phyloP scores from a whole-genome alignment of 2,113 vertebrate species.

The Stegostoma tigrinum region DNA sequence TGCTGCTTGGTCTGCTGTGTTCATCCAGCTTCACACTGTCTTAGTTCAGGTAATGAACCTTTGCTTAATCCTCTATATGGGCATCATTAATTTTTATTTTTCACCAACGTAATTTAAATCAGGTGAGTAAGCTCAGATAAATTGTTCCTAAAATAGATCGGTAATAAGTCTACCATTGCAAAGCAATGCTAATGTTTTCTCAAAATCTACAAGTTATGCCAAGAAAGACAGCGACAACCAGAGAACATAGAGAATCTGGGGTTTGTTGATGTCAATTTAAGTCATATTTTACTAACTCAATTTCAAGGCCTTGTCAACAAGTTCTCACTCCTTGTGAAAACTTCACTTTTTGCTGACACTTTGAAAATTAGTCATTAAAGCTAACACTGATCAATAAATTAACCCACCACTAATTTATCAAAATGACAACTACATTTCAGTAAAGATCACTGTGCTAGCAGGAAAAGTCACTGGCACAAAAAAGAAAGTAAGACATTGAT shows the following conservation, averaged over 20 bases:
- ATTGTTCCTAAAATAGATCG: not conserved
- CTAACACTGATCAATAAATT: not conserved
- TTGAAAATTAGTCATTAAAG: not conserved
- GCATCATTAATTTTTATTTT: not conserved
- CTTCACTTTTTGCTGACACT: not conserved
- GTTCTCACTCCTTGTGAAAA: not conserved
- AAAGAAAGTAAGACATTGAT: not conserved
- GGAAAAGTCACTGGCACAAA: not conserved
- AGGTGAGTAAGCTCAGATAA: not conserved
- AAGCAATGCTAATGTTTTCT: not conserved
- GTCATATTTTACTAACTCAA: conserved; percentile 12
- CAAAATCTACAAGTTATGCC: not conserved
- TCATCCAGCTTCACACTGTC: too few relatives aligned
- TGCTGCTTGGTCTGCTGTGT: too few relatives aligned
- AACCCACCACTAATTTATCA: not conserved
- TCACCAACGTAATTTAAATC: not conserved
- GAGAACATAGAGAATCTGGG: not conserved
- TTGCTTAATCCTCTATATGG: too few relatives aligned
- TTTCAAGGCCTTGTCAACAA: not conserved
- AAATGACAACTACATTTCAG: not conserved
- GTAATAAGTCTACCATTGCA: not conserved
- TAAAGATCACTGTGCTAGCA: not conserved
- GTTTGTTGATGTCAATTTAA: not conserved
- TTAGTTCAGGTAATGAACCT: not conserved
- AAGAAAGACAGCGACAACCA: not conserved